Evolutionary conservation across 2,797 vertebrate species (phyloP).

Genomic region (Mormyrops attenuatus): DNA sequence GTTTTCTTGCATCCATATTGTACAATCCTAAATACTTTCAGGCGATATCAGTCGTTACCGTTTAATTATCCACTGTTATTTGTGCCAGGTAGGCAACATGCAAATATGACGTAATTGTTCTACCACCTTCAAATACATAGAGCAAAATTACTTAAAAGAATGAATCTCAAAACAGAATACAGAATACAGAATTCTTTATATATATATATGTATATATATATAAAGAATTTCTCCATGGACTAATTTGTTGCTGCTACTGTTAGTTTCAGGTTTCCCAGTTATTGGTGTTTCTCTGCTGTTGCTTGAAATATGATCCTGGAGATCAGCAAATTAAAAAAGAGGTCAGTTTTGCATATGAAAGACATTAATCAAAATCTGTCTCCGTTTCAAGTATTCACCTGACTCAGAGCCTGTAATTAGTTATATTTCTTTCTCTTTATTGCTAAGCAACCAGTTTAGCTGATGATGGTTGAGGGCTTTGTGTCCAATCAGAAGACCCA

Average conservation of each 20-base stretch:
- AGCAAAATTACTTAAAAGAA: background rate
- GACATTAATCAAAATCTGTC: conserved; percentile 46
- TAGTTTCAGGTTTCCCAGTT: background rate
- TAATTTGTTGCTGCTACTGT: background rate
- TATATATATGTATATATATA: background rate
- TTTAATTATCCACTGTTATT: background rate
- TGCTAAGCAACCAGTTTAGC: conserved; percentile 54
- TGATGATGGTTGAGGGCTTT: conserved; percentile 31
- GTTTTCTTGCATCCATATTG: background rate
- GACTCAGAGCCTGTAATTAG: conserved; percentile 42
- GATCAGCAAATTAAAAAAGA: conserved; percentile 1
- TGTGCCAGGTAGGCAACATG: background rate
- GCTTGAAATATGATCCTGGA: background rate
- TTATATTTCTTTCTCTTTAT: conserved; percentile 25
- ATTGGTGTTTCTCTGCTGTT: background rate
- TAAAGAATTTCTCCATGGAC: background rate
- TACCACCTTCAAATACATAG: background rate
- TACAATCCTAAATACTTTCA: background rate
- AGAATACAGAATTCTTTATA: too few species aligned
- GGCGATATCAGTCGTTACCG: background rate
- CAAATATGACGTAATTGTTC: background rate
- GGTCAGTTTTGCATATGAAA: conserved; percentile 67
- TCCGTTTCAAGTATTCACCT: conserved; percentile 62
- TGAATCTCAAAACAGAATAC: background rate
- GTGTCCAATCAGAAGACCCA: background rate